Conservation (phyloP, 2,888 invertebrate genomes). For the Fragum whitleyi region DNA sequence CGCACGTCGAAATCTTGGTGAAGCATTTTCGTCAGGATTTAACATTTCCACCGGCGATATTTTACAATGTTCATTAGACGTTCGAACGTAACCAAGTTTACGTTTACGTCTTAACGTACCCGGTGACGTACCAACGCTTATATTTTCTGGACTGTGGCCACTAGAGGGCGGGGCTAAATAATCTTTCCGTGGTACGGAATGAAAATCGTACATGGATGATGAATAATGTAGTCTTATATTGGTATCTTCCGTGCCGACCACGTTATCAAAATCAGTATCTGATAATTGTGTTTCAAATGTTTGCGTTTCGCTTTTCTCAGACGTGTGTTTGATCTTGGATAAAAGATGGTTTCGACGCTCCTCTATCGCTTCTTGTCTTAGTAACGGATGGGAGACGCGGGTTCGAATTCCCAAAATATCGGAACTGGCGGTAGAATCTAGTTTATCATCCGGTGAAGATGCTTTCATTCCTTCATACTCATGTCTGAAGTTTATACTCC, state of each 20-base stretch:
- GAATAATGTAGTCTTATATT: not conserved
- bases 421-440: conserved; percentile 10
- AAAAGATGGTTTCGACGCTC: conserved; percentile 26
- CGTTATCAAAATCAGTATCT: conserved; percentile 38
- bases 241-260: not conserved
- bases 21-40: conserved; percentile 24
- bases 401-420: conserved; percentile 8
- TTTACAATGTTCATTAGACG: conserved; percentile 14
- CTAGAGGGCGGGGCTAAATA: not conserved
- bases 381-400: conserved; percentile 51
- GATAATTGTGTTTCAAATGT: conserved; percentile 57
- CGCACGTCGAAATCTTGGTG: conserved; percentile 45
- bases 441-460: conserved; percentile 25
- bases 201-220: not conserved
- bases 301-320: conserved; percentile 57
- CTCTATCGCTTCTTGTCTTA: conserved; percentile 59
- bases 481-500: conserved; percentile 49
- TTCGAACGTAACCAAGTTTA: not conserved
- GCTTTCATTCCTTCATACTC: conserved; percentile 44
- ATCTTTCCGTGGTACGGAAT: not conserved
- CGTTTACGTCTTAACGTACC: conserved; percentile 17
- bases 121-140: not conserved
- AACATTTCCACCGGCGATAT: conserved; percentile 33
- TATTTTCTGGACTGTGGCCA: not conserved
- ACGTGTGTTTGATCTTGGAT: conserved; percentile 34